phyloP scores from a whole-genome alignment of 2,113 vertebrate species.

The Phylloscopus whistleri region DNA sequence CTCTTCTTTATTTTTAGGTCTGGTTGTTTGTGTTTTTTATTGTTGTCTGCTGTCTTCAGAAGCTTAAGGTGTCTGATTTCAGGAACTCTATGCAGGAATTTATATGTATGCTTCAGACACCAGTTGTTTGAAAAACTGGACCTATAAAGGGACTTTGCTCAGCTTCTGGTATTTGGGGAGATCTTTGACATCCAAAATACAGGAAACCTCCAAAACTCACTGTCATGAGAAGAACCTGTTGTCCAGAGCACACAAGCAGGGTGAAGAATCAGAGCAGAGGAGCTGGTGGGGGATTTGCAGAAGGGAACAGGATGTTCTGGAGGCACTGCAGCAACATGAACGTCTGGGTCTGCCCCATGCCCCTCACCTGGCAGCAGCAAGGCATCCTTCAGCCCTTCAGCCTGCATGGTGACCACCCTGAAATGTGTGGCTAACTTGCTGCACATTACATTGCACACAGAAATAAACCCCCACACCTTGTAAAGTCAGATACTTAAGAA shows the following conservation, averaged over 20 bases:
- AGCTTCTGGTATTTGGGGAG: not conserved
- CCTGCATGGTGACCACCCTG: not conserved
- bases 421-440: not conserved
- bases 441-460: fast-evolving
- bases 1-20: not conserved
- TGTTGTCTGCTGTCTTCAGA: not conserved
- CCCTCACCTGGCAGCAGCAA: not conserved
- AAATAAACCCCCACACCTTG: not conserved
- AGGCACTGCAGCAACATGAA: not conserved
- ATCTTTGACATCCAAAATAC: not conserved
- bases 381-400: not conserved
- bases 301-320: not conserved
- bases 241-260: not conserved
- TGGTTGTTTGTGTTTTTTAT: not conserved
- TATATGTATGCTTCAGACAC: not conserved
- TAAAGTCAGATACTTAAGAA: not conserved
- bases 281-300: not conserved
- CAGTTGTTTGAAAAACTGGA: not conserved
- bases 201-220: not conserved
- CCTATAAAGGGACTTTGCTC: not conserved
- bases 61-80: not conserved
- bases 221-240: not conserved
- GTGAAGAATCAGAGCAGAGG: not conserved
- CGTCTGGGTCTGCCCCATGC: fast-evolving
- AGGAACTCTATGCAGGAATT: not conserved